A percentile compares a stretch with the other conserved stretches of the same genome.
Conservation (phyloP, 30 jellyfish, hydroid and myxozoan species). For the Turritopsis rubra region DNA sequence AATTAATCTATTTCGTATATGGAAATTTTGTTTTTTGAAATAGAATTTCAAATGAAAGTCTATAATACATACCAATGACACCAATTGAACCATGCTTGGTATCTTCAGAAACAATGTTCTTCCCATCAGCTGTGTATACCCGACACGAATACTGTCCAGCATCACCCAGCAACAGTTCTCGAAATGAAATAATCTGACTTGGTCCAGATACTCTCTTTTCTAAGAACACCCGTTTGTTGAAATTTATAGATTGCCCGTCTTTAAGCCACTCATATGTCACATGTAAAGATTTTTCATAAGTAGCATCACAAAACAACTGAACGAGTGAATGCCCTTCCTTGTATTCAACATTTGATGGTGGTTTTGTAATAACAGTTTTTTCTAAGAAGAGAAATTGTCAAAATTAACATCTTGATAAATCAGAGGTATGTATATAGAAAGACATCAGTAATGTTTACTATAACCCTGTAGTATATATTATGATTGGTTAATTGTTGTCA, state of each 20-base stretch:
- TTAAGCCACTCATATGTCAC: constrained; percentile 16
- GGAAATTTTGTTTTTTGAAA: too few relatives aligned
- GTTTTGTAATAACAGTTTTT: constrained; percentile 1
- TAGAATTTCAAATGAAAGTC: too few relatives aligned
- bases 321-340: constrained; percentile 4
- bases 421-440: too few relatives aligned
- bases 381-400: constrained; percentile 3
- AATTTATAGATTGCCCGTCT: constrained; percentile 4
- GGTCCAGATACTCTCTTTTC: constrained; percentile 19
- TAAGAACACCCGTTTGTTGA: constrained; percentile 19
- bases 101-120: constrained; percentile 17
- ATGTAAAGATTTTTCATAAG: constrained; percentile 2
- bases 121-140: constrained; percentile 14
- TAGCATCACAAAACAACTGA: constrained; percentile 24
- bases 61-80: constrained; percentile 25
- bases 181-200: not conserved
- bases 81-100: not conserved
- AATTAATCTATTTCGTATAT: too few relatives aligned
- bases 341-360: constrained; percentile 3
- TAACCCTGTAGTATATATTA: too few relatives aligned
- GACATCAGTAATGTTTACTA: too few relatives aligned
- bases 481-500: too few relatives aligned
- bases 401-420: not conserved
- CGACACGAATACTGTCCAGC: constrained; percentile 28
- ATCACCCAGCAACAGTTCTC: not conserved